A percentile compares a stretch with the other conserved stretches of the same genome.
phyloP scores from a whole-genome alignment of 2,888 invertebrate genomes.

The Drosophila pullipes region DNA sequence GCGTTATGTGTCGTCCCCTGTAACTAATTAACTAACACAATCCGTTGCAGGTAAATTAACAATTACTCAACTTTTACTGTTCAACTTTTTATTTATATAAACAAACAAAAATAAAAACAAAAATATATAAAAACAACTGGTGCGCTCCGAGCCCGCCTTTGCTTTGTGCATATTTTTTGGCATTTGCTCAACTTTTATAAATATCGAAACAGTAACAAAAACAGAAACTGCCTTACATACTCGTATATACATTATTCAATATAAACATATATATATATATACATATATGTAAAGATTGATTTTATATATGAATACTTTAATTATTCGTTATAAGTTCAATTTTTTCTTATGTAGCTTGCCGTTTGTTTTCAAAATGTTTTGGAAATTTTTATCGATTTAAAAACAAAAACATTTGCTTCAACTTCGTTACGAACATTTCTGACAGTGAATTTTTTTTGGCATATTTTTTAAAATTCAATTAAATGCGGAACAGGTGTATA shows the following conservation, averaged over 20 bases:
- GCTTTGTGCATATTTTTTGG: constrained; percentile 79
- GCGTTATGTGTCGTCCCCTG: constrained; percentile 75
- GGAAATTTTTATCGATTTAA: constrained; percentile 52
- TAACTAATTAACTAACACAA: constrained; percentile 70
- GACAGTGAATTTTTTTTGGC: constrained; percentile 75
- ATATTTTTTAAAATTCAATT: constrained; percentile 53
- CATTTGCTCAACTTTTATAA: constrained; percentile 71
- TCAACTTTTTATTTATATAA: constrained; percentile 44
- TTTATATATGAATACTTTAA: constrained; percentile 43
- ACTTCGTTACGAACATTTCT: constrained; percentile 53
- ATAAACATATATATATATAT: constrained; percentile 32
- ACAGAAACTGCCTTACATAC: constrained; percentile 60
- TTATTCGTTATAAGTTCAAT: constrained; percentile 49
- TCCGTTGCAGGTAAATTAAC: constrained; percentile 65
- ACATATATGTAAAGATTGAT: constrained; percentile 4
- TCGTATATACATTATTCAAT: constrained; percentile 53
- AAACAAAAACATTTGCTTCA: constrained; percentile 57
- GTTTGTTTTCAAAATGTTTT: constrained; percentile 68
- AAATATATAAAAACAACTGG: constrained; percentile 25
- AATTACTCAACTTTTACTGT: constrained; percentile 37
- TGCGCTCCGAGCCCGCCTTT: constrained; percentile 47
- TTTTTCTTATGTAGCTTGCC: constrained; percentile 74
- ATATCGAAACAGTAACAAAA: constrained; percentile 57
- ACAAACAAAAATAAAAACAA: constrained; percentile 11
- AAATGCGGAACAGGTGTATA: constrained; percentile 40